These are phyloP conservation scores for Dioctria rufipes DNA, from an alignment of 2,888 invertebrate genomes.

Conservation along the genomic window DNA sequence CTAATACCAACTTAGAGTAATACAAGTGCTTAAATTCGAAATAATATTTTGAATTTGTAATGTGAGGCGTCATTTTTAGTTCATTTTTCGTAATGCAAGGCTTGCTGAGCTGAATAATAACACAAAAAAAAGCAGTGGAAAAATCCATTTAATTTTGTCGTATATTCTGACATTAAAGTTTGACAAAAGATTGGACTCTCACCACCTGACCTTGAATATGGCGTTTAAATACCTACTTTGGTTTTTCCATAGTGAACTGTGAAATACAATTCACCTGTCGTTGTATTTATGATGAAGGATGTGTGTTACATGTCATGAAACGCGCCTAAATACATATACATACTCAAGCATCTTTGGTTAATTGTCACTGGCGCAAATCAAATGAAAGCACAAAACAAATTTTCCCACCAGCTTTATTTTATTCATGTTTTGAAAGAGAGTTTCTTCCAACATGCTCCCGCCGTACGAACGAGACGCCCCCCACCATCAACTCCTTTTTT, in stretches of 20 bases:
- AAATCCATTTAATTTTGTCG: no score
- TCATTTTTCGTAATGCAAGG: no score
- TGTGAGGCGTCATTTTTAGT: no score
- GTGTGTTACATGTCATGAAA: slow-evolving; percentile 18
- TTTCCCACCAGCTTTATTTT: neutral
- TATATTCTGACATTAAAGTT: no score
- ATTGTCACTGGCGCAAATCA: slow-evolving; percentile 19
- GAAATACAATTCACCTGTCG: slow-evolving; percentile 52
- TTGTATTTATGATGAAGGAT: slow-evolving; percentile 36
- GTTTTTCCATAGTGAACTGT: slow-evolving; percentile 22
- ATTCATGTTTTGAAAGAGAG: neutral
- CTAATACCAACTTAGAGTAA: no score
- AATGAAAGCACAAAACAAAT: slow-evolving; percentile 10
- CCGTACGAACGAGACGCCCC: neutral
- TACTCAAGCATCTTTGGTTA: slow-evolving; percentile 45
- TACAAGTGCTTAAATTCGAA: no score
- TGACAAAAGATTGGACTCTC: no score
- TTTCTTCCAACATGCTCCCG: neutral
- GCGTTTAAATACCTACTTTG: neutral
- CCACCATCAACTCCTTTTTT: neutral
- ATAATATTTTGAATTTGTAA: no score
- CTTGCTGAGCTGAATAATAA: no score
- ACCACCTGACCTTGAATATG: no score
- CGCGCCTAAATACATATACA: slow-evolving; percentile 9
- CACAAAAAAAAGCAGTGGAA: no score